Base-by-base conservation (phyloP, 1,140 invertebrate genomes). In the Musca vetustissima region DNA sequence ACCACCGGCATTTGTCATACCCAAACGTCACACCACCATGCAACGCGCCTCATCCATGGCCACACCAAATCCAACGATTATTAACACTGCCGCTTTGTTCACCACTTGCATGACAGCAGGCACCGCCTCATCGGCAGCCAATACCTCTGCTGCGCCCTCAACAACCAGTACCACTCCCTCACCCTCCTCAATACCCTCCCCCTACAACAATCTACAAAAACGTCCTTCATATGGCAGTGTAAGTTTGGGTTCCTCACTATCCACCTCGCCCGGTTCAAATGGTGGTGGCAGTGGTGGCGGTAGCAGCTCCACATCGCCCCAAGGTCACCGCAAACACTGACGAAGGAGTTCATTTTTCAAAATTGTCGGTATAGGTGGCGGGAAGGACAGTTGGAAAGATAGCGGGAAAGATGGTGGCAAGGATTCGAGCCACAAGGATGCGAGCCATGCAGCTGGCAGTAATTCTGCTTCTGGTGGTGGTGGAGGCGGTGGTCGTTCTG, bases 1-100 rank as follows among this genome's bases (percentile, higher is more conserved):
- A 52, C 84, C 86, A 74, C 81, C 86, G 6, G 84, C 86, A 64
- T 87, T 87, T 78, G 85, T 87, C 49, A 87, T 87, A 67, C 86
- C 86, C 64, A 86, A 86, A 72, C 77, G 86, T 21, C 76, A 75
- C 59, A 73, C 68, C 15, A 73, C 73, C 3, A 66, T 81, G 66
- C 70, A 75, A 36, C 72, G 79, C n/a, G 77, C 77, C 28, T 76
- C 76, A 2, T 77, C 77, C 2, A 17, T 80, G 64, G 72, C 72
- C 53, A 53, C 71, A 7, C n/a, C 70, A 24, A 57, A 53, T 4
- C 67, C 72, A 59, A 61, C 43, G n/a, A 24, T 25, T 52, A 36
- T 24, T 32, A 32, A 66, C 4, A 59, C 53, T 43, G n/a, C 53
- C 14, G 25, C 64, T 21, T 66, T 17, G 49, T 53, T 4, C 59